Evolutionary conservation across 2,888 invertebrate species (phyloP).

Genomic region (Litoditis marina): DNA sequence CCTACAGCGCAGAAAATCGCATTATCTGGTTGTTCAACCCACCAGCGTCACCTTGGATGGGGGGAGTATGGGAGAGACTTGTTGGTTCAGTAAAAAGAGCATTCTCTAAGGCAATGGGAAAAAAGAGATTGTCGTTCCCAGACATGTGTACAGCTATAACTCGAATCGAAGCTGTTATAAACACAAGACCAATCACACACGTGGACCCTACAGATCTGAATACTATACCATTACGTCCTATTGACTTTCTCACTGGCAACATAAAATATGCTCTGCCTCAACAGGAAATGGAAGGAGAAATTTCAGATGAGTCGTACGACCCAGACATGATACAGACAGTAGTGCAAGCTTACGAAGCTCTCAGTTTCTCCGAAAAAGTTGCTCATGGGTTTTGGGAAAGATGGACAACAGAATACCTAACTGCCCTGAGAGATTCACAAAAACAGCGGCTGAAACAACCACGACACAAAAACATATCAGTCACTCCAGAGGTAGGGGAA

Average conservation of each 20-base stretch:
- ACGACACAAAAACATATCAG: not conserved
- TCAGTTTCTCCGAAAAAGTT: not conserved
- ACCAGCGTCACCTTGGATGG: constrained; percentile 1
- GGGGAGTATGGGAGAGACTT: not conserved
- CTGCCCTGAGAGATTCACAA: not conserved
- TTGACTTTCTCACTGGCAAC: not conserved
- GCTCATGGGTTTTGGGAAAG: not conserved
- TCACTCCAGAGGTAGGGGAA: not conserved
- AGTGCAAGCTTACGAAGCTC: not conserved
- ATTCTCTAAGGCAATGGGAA: not conserved
- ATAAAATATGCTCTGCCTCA: not conserved
- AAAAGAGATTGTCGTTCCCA: not conserved
- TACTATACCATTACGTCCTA: not conserved
- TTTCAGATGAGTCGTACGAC: not conserved
- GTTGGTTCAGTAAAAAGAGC: constrained; percentile 1
- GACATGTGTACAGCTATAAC: not conserved
- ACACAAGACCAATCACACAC: not conserved
- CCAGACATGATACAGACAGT: not conserved
- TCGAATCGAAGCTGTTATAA: not conserved
- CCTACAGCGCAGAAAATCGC: not conserved
- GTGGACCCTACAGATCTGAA: not conserved
- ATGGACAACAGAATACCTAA: not conserved
- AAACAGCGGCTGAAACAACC: not conserved
- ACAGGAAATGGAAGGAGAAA: too few species aligned
- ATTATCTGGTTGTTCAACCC: not conserved